Evolutionary conservation across 2,888 invertebrate genomes (phyloP).

Genomic region (Chirona hameri): DNA sequence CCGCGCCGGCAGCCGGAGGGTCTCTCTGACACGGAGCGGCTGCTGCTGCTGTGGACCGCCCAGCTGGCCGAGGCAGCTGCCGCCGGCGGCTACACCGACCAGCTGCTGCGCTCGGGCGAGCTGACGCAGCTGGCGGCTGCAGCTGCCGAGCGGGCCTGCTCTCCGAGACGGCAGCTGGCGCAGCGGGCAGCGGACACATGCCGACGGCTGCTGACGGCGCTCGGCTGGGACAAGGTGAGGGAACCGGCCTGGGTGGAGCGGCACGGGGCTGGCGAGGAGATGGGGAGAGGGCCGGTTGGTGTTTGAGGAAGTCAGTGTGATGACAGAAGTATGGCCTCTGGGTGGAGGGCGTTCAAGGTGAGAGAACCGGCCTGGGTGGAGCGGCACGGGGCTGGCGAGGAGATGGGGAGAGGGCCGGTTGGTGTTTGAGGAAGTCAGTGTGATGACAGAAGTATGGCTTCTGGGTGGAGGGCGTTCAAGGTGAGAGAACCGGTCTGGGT

Average conservation of each 20-base stretch:
- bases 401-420: too few relatives aligned
- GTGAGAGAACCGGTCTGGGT: too few relatives aligned
- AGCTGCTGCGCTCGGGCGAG: background rate
- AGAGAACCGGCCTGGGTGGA: too few relatives aligned
- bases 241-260: background rate
- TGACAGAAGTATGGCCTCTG: background rate
- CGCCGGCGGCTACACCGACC: conserved; percentile 6
- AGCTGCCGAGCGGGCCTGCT: background rate
- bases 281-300: background rate
- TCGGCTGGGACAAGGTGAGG: background rate
- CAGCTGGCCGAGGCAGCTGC: background rate
- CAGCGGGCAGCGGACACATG: background rate
- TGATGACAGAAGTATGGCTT: too few relatives aligned
- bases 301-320: background rate
- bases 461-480: too few relatives aligned
- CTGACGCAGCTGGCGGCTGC: background rate
- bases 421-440: too few relatives aligned
- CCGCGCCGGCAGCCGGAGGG: background rate
- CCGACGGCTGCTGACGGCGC: background rate
- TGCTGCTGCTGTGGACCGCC: conserved; percentile 5
- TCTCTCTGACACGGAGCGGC: background rate
- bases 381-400: too few relatives aligned
- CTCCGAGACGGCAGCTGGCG: background rate
- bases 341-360: too few relatives aligned
- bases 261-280: background rate